Evolutionary conservation across 2,888 invertebrate genomes (phyloP), one percentile per base, ranked within the genome.

Genomic region (Tachina grossa): DNA sequence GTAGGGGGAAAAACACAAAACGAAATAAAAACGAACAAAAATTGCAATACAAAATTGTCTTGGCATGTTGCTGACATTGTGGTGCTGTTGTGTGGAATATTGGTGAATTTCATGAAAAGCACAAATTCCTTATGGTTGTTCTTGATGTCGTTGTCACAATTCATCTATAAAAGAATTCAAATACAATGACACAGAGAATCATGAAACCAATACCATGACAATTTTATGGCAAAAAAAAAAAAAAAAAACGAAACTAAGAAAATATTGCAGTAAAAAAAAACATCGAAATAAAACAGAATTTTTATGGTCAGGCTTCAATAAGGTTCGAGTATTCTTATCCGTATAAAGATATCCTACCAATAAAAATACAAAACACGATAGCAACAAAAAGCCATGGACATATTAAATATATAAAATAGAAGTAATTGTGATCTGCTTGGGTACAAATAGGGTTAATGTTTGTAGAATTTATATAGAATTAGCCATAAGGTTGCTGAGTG

Each of bases 41-140:
- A 65, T 74, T 75, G 53, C 63, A 57, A 85, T 85, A 82, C 72
- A 76, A 65, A 85, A 85, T 74, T 74, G 77, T 81, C 74, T 84
- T 80, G 69, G 79, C 69, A 74, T 72, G 68, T 72, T 74, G 43
- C 13, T 82, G 63, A 39, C 65, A 45, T 77, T 55, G 47, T 74
- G 69, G 68, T 57, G 59, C 63, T 78, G 13, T 49, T 13, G 19
- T 31, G 31, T 75, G 11, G 63, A 10, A 16, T 53, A 22, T 61
- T 75, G 68, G 75, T 47, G 61, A 76, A 75, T 74, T 75, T 68
- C 66, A 81, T 82, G 43, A 68, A 81, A 76, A 65, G 63, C 47
- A 61, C 59, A 81, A 75, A 81, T 76, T 77, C 74, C 74, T 75
- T 81, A 59, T 81, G 68, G 81, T 71, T 43, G 74, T 71, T 69